Evolutionary conservation across 2,113 vertebrate species (phyloP), one percentile per base, ranked within the genome.

Genomic region (Channa maculata): DNA sequence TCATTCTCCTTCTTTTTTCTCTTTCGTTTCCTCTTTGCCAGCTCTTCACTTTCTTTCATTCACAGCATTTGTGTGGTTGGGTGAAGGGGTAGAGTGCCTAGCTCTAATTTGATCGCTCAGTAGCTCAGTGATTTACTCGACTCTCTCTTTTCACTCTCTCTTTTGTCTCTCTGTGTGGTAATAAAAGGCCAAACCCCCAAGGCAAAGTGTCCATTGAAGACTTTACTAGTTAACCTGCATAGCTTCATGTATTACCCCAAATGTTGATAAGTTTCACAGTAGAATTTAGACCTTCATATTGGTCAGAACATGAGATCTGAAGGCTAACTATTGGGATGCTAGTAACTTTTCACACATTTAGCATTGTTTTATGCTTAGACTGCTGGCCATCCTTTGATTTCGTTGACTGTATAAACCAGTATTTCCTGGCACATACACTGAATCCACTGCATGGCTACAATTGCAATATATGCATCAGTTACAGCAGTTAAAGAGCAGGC

Each of bases 51-150:
- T 61, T 67, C 36, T 87, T 85, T 82, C 67, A 86, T 85, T 87
- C 83, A 85, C 41, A 76, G 76, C 79, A 77, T 87, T 65, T 87
- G 80, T 78, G 82, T 58, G 79, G 80, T 82, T 88, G 71, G 43
- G 75, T 68, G 75, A 80, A 75, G 67, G 75, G 72, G 71, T 71
- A 46, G 73, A 79, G 64, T 43, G 54, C 66, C 4, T 3, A 39
- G 59, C 69, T 71, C 63, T 73, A 67, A 80, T 85, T 75, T 77
- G 70, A 86, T 85, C 60, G 12, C 68, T 75, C 36, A 72, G 76
- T 71, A 50, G 60, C 70, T 68, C 60, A 44, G 60, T 49, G 45
- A 80, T 86, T 77, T 64, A 64, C 58, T 57, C 68, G 54, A 58
- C 43, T 59, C 38, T 71, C 61, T 38, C 58, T 54, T 55, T 55